Evolutionary conservation across 2,113 vertebrate species (phyloP), one percentile per base, ranked within the genome.

Genomic region (Anseranas semipalmata): DNA sequence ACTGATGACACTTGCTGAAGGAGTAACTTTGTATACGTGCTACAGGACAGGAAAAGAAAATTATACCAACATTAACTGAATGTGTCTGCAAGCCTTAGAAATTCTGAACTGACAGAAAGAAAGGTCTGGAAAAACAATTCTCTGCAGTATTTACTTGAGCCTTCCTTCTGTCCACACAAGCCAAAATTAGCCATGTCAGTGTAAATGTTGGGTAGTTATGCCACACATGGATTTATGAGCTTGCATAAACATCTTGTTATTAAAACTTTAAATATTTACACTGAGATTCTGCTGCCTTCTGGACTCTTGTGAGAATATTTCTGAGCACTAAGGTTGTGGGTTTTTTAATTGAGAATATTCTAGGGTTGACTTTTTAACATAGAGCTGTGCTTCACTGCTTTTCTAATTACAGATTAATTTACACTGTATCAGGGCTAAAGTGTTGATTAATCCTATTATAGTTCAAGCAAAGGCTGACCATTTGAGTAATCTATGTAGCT

Each of bases 251-350:
- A 86, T 92, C 76, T 91, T 78, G 85, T 84, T 96, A 95, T 81
- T 95, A 85, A 78, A 94, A 85, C 48, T 92, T 97, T 82, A 96
- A 97, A 93, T 97, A 95, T 97, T 94, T 97, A 92, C n/a, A 41
- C 22, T 75, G 66, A 76, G 66, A 75, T 78, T 89, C 80, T 92
- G 12, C 73, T 95, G 94, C 83, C 80, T 75, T 90, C 79, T 96
- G 88, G 86, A 82, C 70, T 66, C 66, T 37, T n/a, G 27, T 72
- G 66, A 73, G 85, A 70, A 85, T 79, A 70, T 66, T 96, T 95
- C 74, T 90, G 43, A 92, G 30, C 60, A 68, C 8, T 39, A 39
- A 53, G 32, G 33, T 18, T 43, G 41, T 50, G 13, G 2, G 1
- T n/a, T 83, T 86, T 53, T 60, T 12, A 37, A 53, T 15, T 68